phyloP scores from a whole-genome alignment of 2,888 invertebrate species.

The Creontiades dilutus region DNA sequence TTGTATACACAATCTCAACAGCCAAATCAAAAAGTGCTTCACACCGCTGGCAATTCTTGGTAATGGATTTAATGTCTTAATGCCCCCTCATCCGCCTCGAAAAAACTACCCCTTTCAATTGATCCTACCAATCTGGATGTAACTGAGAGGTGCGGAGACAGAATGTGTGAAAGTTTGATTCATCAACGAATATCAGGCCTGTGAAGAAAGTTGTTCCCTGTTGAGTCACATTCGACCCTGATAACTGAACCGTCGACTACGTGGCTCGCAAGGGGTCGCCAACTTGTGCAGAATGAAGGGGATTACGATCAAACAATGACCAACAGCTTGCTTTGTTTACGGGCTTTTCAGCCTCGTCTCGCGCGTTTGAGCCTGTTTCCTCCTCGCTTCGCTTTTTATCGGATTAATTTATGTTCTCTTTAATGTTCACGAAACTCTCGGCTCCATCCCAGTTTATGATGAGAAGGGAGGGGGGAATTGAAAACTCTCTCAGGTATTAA shows the following conservation, averaged over 20 bases:
- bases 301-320: slow-evolving; percentile 31
- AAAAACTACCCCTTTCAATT: no score
- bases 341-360: slow-evolving; percentile 7
- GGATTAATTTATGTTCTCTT: background rate
- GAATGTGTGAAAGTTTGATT: background rate
- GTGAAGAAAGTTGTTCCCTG: slow-evolving; percentile 12
- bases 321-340: slow-evolving; percentile 35
- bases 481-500: slow-evolving; percentile 16
- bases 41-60: no score
- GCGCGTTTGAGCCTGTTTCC: slow-evolving; percentile 1
- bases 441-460: background rate
- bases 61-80: no score
- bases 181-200: background rate
- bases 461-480: background rate
- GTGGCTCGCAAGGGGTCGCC: slow-evolving; percentile 2
- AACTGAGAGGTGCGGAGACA: no score
- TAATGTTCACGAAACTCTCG: slow-evolving; percentile 20
- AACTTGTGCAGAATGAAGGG: slow-evolving; percentile 28
- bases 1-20: no score
- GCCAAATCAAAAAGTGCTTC: no score
- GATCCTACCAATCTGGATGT: no score
- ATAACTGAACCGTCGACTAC: background rate
- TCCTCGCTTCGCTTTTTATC: slow-evolving; percentile 16
- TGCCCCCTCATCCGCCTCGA: no score
- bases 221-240: slow-evolving; percentile 4